phyloP scores from a whole-genome alignment of 2,888 invertebrate genomes.

The Eurytoma adleriae region DNA sequence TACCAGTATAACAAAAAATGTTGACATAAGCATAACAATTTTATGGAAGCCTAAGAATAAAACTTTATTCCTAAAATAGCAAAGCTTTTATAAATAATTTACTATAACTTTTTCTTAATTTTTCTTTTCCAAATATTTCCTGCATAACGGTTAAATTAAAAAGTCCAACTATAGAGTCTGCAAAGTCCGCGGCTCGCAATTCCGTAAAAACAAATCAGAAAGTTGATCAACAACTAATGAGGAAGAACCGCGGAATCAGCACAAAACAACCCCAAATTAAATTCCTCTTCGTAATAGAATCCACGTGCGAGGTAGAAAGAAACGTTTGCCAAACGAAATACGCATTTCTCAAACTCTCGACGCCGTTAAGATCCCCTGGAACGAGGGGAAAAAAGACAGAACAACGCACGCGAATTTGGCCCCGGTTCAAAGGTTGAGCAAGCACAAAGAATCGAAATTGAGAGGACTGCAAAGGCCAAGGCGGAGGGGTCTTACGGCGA shows the following conservation, averaged over 20 bases:
- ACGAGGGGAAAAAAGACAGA: background rate
- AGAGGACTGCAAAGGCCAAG: background rate
- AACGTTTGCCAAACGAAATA: constrained; percentile 27
- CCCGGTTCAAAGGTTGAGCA: constrained; percentile 35
- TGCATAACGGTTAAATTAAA: no score
- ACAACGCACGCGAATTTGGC: constrained; percentile 35
- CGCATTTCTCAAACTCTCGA: background rate
- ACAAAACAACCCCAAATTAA: constrained; percentile 23
- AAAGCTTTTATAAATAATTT: no score
- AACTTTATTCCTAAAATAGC: no score
- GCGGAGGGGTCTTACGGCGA: background rate
- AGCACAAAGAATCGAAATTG: constrained; percentile 23
- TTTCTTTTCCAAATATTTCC: no score
- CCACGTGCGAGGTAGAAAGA: background rate
- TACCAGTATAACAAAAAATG: no score
- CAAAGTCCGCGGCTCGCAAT: background rate
- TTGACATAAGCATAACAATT: no score
- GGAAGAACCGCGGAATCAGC: constrained; percentile 36
- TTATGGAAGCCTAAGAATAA: no score
- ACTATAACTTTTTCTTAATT: no score
- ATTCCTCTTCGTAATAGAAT: constrained; percentile 37
- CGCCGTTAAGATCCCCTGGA: background rate
- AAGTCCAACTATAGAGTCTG: no score
- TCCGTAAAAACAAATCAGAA: background rate
- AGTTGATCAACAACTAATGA: background rate